Evolutionary conservation across 92 coral and sea anemone genomes (phyloP).

Genomic region (Epizoanthus illoricatus): DNA sequence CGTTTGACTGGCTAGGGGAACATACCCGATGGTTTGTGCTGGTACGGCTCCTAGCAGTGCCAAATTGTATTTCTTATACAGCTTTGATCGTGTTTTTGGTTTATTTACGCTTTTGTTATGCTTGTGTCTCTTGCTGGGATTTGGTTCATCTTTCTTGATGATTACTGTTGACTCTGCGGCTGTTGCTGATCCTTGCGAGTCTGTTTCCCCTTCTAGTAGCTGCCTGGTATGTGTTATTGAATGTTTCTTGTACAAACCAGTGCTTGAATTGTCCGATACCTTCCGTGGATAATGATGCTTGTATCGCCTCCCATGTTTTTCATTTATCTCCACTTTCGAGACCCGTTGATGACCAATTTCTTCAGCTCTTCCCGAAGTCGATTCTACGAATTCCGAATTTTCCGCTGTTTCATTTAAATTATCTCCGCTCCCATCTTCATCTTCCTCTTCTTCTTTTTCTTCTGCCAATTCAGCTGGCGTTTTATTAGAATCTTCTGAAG

Average conservation of each 20-base stretch:
- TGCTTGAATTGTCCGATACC: background rate
- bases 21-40: constrained; percentile 10
- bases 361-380: background rate
- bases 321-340: background rate
- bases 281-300: background rate
- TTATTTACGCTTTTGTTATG: background rate
- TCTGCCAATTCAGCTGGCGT: background rate
- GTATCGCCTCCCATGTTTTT: background rate
- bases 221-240: constrained; percentile 14
- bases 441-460: background rate
- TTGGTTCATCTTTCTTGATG: background rate
- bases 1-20: constrained; percentile 18
- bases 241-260: constrained; percentile 19
- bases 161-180: background rate
- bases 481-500: background rate
- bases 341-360: background rate
- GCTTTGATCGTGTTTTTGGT: background rate
- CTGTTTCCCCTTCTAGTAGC: background rate
- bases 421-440: constrained; percentile 16
- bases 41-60: constrained; percentile 37
- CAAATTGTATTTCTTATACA: constrained; percentile 36
- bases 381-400: background rate
- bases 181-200: background rate
- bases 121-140: background rate
- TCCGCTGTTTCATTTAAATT: constrained; percentile 3